Evolutionary conservation across 2,797 vertebrate genomes (phyloP), one percentile per base, ranked within the genome.

Genomic region (Hapalemur alaotrensis): DNA sequence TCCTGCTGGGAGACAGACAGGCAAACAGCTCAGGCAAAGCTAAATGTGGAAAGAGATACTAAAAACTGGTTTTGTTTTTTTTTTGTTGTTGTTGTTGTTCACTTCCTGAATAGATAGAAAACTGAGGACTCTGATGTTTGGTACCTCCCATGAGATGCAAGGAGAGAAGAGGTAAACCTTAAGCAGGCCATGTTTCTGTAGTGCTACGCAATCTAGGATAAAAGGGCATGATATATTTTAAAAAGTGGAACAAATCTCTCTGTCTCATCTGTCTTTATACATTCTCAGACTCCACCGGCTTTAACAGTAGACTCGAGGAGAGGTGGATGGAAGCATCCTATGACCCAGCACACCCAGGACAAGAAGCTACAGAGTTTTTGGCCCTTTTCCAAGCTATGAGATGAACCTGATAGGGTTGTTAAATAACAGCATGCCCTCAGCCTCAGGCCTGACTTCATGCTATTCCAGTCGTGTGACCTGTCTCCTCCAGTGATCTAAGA

Each of bases 401-500:
- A 97, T 95, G 95, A 97, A 94, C 80, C 81, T 20, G 96, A 98
- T 85, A 97, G 97, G 50, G 63, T 69, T 95, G 83, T 84, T 97
- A 97, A 98, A 97, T 96, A 96, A 97, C 93, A 85, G 75, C 91
- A 65, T 97, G 91, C 83, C 93, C 96, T 97, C 95, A 97, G 93
- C 96, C 72, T 65, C 65, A 0, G 90, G 93, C 86, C 95, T 96
- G 96, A 97, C 96, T 95, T 94, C 95, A 94, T 96, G 96, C 87
- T 97, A 96, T 98, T 98, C 96, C 96, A 98, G 97, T 97, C 83
- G 67, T 97, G 96, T 98, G 98, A 97, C 96, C 94, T 92, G 96
- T 97, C 96, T 97, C 89, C 95, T 88, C 83, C 95, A 63, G 25
- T 91, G 94, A 97, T 97, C 93, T 97, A 96, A 97, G 97, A 97